Conservation (phyloP, 2,113 vertebrate genomes). For the Tychaedon coryphoeus region DNA sequence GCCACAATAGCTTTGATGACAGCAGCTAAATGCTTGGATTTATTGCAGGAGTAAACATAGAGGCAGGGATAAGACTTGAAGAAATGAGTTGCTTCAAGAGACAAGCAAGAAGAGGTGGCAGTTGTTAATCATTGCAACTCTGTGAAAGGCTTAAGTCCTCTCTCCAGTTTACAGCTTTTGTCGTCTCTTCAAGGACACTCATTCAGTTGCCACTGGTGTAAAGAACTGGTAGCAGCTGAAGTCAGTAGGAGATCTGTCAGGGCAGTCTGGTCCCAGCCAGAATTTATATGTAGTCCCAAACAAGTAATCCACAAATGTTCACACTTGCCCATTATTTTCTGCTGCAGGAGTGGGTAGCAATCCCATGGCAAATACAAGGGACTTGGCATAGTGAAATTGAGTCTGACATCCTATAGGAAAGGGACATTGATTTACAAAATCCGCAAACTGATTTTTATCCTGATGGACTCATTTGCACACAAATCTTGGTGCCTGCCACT, state of each 20-base stretch:
- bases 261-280: background rate
- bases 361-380: background rate
- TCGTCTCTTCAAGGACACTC: background rate
- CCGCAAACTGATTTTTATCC: background rate
- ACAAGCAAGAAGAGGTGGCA: background rate
- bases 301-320: background rate
- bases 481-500: background rate
- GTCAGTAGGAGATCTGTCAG: background rate
- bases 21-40: background rate
- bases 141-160: background rate
- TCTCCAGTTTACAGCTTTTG: background rate
- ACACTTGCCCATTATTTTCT: background rate
- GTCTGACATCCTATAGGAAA: background rate
- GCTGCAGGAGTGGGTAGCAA: background rate
- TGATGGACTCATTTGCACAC: fast-evolving
- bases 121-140: background rate
- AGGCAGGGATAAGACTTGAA: background rate
- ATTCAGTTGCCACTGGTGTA: background rate
- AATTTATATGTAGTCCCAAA: background rate
- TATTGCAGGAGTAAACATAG: background rate
- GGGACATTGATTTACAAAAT: background rate
- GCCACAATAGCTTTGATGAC: background rate
- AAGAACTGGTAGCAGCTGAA: background rate
- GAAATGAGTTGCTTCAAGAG: background rate
- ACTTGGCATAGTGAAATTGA: background rate